Base-by-base conservation (phyloP, 2,888 invertebrate species). In the Exephanes ischioxanthus region DNA sequence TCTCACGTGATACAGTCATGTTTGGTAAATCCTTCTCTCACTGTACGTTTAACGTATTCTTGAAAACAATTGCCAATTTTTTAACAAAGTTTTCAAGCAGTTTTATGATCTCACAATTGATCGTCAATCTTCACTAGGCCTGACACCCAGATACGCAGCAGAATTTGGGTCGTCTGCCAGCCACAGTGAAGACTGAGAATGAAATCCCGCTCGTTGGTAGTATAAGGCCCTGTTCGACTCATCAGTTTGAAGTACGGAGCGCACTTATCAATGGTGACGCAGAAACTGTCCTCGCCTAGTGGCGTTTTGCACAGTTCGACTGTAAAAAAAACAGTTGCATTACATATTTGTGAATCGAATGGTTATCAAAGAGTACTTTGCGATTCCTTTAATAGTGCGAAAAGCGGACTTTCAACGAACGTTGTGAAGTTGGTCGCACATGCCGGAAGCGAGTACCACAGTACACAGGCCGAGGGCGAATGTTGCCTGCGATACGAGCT, bases 321-420 rank as follows among this genome's bases (percentile, higher is more conserved):
- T 71, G 2, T 51, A 41, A 70, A 83, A 75, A 48, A 45, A 26
- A 48, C 2, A 48, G 26, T 1, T 14, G 48, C 16, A 71, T n/a
- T 33, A 53, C 19, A 1, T 7, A 19, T 26, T 26, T 26, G 26
- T 26, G 26, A 26, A 26, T 26, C 26, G 2, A 26, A 2, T 2
- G 26, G 26, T 26, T 26, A 26, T 26, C 26, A 26, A 2, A 26
- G 26, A 26, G 26, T 26, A 26, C 26, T 26, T 26, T 26, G 26
- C 26, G 26, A 26, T 26, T 26, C 26, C 26, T 26, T 26, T 26
- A 26, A 26, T 26, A 26, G 26, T 26, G 2, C 26, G 26, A 26
- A 26, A 26, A 26, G 26, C 3, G 3, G 26, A 26, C 26, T 26
- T 26, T 26, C 26, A 26, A 3, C 26, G 3, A 3, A 3, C 3